phyloP scores from a whole-genome alignment of 1,140 invertebrate genomes.

The Drosophila quadrilineata region DNA sequence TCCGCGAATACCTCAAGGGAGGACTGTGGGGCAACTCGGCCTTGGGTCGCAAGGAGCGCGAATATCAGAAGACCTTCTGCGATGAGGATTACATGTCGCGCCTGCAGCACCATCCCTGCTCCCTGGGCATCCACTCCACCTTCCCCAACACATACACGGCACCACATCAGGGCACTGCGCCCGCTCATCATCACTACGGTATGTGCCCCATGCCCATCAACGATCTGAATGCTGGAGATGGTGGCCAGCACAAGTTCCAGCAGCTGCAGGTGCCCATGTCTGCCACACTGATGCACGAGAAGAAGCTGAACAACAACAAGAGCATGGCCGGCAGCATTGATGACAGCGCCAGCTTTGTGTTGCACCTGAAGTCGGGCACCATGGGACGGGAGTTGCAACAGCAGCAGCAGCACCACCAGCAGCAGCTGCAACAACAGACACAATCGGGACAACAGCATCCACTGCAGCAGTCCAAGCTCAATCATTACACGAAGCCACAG shows the following conservation, averaged over 20 bases:
- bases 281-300: constrained; percentile 63
- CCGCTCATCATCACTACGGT: constrained; percentile 88
- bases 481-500: constrained; percentile 77
- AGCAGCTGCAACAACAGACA: constrained; percentile 18
- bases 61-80: constrained; percentile 93
- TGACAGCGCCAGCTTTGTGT: constrained; percentile 66
- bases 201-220: constrained; percentile 81
- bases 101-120: constrained; percentile 83
- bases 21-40: constrained; percentile 88
- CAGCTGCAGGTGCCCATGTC: constrained; percentile 74
- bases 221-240: constrained; percentile 56
- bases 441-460: constrained; percentile 10
- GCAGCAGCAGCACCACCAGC: constrained; percentile 20
- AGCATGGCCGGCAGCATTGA: constrained; percentile 48
- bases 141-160: constrained; percentile 82
- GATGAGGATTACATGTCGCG: constrained; percentile 92
- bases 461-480: constrained; percentile 46
- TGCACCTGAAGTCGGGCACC: constrained; percentile 69
- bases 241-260: constrained; percentile 71
- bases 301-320: constrained; percentile 68
- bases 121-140: constrained; percentile 83
- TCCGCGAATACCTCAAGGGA: constrained; percentile 91
- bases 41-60: constrained; percentile 90
- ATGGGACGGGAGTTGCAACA: constrained; percentile 47
- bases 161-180: constrained; percentile 60